These are phyloP conservation scores for Podarcis lilfordi DNA, from an alignment of 2,797 vertebrate genomes.

Conservation along the genomic window DNA sequence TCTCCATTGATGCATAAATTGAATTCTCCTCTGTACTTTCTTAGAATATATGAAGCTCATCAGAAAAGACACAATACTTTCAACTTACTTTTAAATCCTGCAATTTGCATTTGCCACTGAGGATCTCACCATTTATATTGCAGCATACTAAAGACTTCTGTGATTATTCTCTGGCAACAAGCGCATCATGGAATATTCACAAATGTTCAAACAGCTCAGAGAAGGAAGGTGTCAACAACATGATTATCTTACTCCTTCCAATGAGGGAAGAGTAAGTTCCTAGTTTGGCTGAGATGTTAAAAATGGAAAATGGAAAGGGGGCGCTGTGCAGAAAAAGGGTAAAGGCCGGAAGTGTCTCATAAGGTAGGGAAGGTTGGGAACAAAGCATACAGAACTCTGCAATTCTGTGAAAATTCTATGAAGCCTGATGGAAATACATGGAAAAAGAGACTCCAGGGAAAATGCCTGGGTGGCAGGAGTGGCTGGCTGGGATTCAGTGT, in stretches of 20 bases:
- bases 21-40: constrained; percentile 63
- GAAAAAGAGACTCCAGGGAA: not conserved
- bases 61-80: constrained; percentile 29
- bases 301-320: no score
- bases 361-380: not conserved
- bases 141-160: not conserved
- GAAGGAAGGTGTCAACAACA: not conserved
- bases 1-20: constrained; percentile 68
- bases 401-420: no score
- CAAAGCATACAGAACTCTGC: not conserved
- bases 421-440: not conserved
- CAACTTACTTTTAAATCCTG: constrained; percentile 27
- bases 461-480: not conserved
- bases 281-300: not conserved
- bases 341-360: not conserved
- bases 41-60: constrained; percentile 44
- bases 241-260: not conserved
- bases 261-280: not conserved
- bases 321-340: not conserved
- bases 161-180: not conserved
- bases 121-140: not conserved
- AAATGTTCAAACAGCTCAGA: not conserved
- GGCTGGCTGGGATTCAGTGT: not conserved
- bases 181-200: not conserved
- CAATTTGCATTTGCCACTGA: not conserved